Evolutionary conservation across 1,140 invertebrate species (phyloP).

Genomic region (Metaphire vulgaris): DNA sequence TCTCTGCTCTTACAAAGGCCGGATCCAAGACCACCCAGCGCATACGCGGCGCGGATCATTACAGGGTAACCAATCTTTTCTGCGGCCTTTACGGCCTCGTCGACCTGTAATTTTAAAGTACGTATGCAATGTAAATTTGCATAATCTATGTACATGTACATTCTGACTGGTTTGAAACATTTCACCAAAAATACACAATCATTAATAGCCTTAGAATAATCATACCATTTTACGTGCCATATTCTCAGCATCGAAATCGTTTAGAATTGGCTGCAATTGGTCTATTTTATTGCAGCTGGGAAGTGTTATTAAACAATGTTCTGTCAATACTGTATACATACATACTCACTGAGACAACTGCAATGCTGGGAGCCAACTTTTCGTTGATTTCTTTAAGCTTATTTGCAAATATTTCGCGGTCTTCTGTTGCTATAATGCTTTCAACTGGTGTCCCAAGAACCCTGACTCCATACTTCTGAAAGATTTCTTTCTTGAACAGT

Average conservation of each 20-base stretch:
- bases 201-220: too few species aligned
- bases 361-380: constrained; percentile 84
- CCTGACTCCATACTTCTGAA: constrained; percentile 66
- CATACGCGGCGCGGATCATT: constrained; percentile 89
- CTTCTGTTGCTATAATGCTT: constrained; percentile 93
- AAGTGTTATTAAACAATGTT: too few species aligned
- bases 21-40: constrained; percentile 89
- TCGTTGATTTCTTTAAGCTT: constrained; percentile 81
- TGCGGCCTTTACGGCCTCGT: constrained; percentile 76
- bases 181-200: too few species aligned
- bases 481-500: constrained; percentile 63
- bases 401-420: constrained; percentile 87
- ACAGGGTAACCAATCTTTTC: constrained; percentile 85
- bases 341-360: constrained; percentile 66
- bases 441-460: constrained; percentile 72
- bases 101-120: constrained; percentile 35
- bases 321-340: not conserved
- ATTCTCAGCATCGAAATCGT: too few species aligned
- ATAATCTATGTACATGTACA: too few species aligned
- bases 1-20: constrained; percentile 81
- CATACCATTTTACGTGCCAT: too few species aligned
- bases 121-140: too few species aligned
- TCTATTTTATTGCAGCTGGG: too few species aligned
- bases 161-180: too few species aligned
- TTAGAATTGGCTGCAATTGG: too few species aligned